phyloP scores from a whole-genome alignment of 2,797 vertebrate species.

The Sylvilagus floridanus region DNA sequence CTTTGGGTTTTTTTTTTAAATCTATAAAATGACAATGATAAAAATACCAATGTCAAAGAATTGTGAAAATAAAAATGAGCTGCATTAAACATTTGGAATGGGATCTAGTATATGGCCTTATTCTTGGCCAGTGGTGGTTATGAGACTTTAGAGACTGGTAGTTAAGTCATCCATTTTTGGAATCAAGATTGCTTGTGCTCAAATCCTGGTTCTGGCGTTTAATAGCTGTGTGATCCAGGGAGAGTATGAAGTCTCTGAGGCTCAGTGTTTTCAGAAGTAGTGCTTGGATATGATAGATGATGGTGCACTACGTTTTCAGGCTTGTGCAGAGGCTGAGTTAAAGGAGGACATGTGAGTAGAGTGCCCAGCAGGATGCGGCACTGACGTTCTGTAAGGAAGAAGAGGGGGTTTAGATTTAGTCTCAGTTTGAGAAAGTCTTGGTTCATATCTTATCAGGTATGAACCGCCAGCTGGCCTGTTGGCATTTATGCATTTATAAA shows the following conservation, averaged over 20 bases:
- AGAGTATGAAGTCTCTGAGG: not conserved
- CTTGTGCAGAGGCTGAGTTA: not conserved
- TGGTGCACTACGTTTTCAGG: not conserved
- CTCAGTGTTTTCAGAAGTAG: not conserved
- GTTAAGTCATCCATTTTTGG: not conserved
- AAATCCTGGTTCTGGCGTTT: not conserved
- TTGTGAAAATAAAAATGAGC: constrained; percentile 15
- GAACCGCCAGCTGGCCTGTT: not conserved
- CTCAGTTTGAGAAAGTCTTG: not conserved
- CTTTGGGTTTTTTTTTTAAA: not conserved
- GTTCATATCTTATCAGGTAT: not conserved
- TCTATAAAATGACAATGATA: not conserved
- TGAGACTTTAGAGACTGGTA: not conserved
- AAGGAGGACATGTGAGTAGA: not conserved
- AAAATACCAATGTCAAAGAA: not conserved
- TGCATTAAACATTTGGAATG: not conserved
- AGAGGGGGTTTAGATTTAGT: not conserved
- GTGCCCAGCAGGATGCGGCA: not conserved
- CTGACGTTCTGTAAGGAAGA: not conserved
- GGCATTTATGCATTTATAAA: not conserved
- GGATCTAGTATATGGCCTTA: not conserved
- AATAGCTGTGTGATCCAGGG: not conserved
- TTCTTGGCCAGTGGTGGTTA: not conserved
- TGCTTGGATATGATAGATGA: not conserved
- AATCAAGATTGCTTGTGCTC: constrained; percentile 12